Evolutionary conservation across 2,888 invertebrate species (phyloP).

Genomic region (Ctena decussata): DNA sequence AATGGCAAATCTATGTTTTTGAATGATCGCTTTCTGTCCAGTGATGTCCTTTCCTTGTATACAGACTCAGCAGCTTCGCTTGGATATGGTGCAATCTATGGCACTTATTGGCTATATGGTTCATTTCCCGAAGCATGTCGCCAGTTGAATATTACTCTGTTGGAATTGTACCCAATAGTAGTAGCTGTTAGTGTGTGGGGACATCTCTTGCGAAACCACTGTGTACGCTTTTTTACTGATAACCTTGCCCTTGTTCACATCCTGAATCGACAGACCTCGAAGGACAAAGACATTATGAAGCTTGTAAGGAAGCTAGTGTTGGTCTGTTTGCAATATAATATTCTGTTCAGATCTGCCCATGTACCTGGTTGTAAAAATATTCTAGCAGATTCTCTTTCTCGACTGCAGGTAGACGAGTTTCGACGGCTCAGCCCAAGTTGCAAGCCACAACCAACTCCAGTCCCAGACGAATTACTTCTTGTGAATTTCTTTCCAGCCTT

Average conservation of each 20-base stretch:
- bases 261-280: constrained; percentile 15
- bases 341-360: constrained; percentile 17
- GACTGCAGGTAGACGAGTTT: too few relatives aligned
- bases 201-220: constrained; percentile 23
- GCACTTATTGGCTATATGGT: constrained; percentile 27
- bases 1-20: too few relatives aligned
- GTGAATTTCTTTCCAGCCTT: background rate
- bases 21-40: constrained; percentile 5
- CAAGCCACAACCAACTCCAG: background rate
- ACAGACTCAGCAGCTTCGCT: constrained; percentile 32
- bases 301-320: constrained; percentile 22
- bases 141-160: constrained; percentile 20
- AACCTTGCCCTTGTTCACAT: constrained; percentile 35
- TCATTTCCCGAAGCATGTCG: constrained; percentile 18
- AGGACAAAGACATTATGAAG: constrained; percentile 6
- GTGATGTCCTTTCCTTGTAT: background rate
- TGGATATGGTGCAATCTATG: constrained; percentile 23
- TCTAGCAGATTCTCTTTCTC: constrained; percentile 23
- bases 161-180: constrained; percentile 38
- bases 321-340: constrained; percentile 18
- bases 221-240: constrained; percentile 35
- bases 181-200: constrained; percentile 20
- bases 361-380: background rate
- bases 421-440: background rate
- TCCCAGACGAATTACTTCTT: background rate